phyloP scores from a whole-genome alignment of 2,113 vertebrate species.

The Lophochroa leadbeateri region DNA sequence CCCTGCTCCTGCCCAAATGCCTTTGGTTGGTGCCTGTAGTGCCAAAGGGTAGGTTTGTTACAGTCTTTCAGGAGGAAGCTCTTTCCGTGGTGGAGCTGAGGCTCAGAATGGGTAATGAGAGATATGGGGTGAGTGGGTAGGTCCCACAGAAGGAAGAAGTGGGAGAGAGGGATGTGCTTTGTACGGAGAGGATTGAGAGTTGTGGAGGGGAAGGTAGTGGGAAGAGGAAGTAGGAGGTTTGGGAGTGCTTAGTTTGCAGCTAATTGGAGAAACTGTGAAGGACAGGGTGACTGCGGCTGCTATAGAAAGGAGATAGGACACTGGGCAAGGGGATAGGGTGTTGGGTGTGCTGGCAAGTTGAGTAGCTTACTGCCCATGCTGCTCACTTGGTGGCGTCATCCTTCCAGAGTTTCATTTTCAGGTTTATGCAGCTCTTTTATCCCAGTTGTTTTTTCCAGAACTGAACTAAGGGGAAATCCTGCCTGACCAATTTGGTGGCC shows the following conservation, averaged over 20 bases:
- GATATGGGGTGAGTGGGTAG: background rate
- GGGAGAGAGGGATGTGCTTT: background rate
- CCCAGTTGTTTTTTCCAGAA: background rate
- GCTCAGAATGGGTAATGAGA: background rate
- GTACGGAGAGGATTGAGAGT: background rate
- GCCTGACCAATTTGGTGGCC: too few relatives aligned
- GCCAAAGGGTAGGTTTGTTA: background rate
- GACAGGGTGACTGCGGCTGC: background rate
- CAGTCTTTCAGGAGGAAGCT: background rate
- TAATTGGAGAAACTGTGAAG: background rate
- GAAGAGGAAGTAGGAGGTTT: background rate
- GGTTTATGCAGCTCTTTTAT: background rate
- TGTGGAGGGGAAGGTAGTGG: too few relatives aligned
- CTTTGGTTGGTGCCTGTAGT: background rate
- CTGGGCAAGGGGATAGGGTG: background rate
- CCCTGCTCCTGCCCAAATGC: background rate
- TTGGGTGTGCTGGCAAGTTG: background rate
- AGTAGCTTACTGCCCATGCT: background rate
- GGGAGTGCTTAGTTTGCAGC: background rate
- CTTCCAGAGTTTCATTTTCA: background rate
- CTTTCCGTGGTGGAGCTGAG: background rate
- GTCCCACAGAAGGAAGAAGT: background rate
- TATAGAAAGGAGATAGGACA: background rate
- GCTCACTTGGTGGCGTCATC: background rate
- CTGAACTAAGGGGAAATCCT: too few relatives aligned